These are phyloP conservation scores for Verasper variegatus DNA, from an alignment of 2,113 vertebrate species.

Conservation along the genomic window DNA sequence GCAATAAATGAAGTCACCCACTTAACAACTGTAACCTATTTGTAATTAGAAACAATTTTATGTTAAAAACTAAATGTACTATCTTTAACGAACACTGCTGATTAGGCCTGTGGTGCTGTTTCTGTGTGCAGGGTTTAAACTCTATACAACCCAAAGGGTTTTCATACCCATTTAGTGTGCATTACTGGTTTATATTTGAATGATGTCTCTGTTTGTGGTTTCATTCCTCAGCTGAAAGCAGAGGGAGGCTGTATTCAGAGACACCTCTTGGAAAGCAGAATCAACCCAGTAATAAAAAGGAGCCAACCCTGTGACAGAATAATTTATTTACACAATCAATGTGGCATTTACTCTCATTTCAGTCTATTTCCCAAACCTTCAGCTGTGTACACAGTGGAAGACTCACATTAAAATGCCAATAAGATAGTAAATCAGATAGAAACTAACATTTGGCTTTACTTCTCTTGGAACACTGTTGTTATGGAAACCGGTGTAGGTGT, in stretches of 20 bases:
- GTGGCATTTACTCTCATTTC: conserved; percentile 45
- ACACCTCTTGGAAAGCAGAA: conserved; percentile 16
- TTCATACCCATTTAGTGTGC: neutral
- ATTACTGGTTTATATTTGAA: conserved; percentile 33
- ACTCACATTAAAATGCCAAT: conserved; percentile 41
- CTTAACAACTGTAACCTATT: too few species aligned
- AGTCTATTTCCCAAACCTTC: conserved; percentile 33
- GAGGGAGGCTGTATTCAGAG: conserved; percentile 4
- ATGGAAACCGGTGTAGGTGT: neutral
- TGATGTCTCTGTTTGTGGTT: conserved; percentile 29
- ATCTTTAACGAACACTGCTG: too few species aligned
- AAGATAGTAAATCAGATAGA: conserved; percentile 48
- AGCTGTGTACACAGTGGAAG: conserved; percentile 14
- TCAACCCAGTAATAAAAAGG: conserved; percentile 19
- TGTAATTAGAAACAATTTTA: too few species aligned
- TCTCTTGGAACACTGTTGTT: neutral
- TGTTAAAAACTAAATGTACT: too few species aligned
- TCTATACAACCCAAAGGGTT: neutral
- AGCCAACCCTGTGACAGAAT: conserved; percentile 30
- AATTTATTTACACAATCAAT: conserved; percentile 48
- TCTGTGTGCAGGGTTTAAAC: neutral
- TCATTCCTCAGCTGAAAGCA: conserved; percentile 11
- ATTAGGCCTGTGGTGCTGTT: neutral
- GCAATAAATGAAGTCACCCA: too few species aligned
- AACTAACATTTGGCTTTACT: conserved; percentile 29